phyloP scores from a whole-genome alignment of 2,888 invertebrate species.

The Drosophila acutilabella region DNA sequence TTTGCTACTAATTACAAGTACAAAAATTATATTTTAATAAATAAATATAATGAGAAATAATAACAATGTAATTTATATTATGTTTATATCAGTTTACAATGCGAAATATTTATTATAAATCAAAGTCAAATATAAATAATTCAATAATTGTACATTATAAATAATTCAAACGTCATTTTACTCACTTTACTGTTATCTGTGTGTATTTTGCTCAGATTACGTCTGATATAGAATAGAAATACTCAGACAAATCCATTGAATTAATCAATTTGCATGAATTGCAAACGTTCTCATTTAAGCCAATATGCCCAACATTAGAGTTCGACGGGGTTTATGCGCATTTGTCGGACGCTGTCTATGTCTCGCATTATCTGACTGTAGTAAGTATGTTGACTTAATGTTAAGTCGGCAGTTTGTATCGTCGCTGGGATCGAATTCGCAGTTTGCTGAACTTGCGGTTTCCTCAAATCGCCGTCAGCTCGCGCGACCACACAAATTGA shows the following conservation, averaged over 20 bases:
- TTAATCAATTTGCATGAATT: conserved; percentile 17
- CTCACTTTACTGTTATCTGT: conserved; percentile 5
- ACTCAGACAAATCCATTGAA: not conserved
- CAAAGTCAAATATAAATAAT: not conserved
- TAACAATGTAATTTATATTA: too few relatives aligned
- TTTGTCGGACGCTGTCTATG: conserved; percentile 30
- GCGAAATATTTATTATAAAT: too few relatives aligned
- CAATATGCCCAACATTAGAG: conserved; percentile 23
- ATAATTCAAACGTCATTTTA: not conserved
- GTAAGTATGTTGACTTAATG: conserved; percentile 26
- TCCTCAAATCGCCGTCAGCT: conserved; percentile 42
- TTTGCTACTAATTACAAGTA: too few relatives aligned
- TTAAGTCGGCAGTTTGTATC: conserved; percentile 48
- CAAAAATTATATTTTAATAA: too few relatives aligned
- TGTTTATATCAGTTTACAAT: too few relatives aligned
- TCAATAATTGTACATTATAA: not conserved
- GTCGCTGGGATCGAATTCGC: conserved; percentile 26
- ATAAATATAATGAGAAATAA: too few relatives aligned
- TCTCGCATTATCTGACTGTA: conserved; percentile 38
- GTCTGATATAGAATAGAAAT: not conserved
- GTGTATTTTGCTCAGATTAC: conserved; percentile 1
- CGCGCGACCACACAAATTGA: conserved; percentile 67
- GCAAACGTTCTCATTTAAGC: conserved; percentile 20
- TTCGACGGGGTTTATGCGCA: conserved; percentile 36
- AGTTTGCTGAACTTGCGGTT: conserved; percentile 57